These are phyloP conservation scores for Trachurus trachurus DNA, from an alignment of 2,797 vertebrate genomes.

Conservation along the genomic window DNA sequence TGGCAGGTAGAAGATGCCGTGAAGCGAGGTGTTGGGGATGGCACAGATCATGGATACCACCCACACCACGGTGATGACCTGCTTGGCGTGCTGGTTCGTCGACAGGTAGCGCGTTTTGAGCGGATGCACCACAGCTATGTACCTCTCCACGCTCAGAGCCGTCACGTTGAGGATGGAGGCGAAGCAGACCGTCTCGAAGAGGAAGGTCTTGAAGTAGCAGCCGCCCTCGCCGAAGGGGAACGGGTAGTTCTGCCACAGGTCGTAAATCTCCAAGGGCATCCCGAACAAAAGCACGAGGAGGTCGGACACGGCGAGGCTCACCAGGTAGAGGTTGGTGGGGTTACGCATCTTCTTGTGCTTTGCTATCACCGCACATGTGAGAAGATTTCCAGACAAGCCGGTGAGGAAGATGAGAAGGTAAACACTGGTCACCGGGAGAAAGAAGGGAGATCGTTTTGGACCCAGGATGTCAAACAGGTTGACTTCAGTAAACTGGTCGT, in stretches of 20 bases:
- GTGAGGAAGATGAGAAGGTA: conserved; percentile 86
- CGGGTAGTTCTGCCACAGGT: conserved; percentile 89
- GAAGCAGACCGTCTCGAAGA: conserved; percentile 88
- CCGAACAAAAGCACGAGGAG: conserved; percentile 86
- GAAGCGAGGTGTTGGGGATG: conserved; percentile 86
- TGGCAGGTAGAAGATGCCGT: conserved; percentile 86
- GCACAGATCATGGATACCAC: conserved; percentile 81
- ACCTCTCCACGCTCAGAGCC: conserved; percentile 86
- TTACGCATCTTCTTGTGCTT: conserved; percentile 88
- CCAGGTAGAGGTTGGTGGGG: conserved; percentile 87
- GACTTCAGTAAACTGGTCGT: conserved; percentile 67
- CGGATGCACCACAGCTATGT: conserved; percentile 87
- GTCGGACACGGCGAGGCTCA: conserved; percentile 86
- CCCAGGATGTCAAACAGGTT: conserved; percentile 83
- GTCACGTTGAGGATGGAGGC: conserved; percentile 89
- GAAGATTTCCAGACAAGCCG: conserved; percentile 85
- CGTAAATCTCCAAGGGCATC: conserved; percentile 89
- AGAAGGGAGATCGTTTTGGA: conserved; percentile 85
- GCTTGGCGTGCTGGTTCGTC: conserved; percentile 85
- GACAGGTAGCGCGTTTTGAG: conserved; percentile 86
- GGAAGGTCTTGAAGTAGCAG: conserved; percentile 88
- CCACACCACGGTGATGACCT: conserved; percentile 83
- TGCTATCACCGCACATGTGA: conserved; percentile 86
- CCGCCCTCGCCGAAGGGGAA: conserved; percentile 86
- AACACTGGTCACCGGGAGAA: conserved; percentile 79